Evolutionary conservation across 2,888 invertebrate species (phyloP).

Genomic region (Antheraea assamensis): DNA sequence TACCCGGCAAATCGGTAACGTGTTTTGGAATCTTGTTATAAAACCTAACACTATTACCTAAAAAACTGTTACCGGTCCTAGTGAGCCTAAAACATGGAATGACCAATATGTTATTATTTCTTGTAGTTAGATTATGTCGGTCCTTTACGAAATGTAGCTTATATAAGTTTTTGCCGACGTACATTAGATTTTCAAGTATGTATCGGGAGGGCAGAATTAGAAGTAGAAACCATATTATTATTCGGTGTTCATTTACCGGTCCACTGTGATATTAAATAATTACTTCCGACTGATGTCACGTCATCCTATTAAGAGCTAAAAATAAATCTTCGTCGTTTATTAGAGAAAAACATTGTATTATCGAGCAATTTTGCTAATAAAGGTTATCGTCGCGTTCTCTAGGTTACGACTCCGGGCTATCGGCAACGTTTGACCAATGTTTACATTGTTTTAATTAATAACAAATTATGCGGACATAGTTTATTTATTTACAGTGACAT

Average conservation of each 20-base stretch:
- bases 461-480: conserved; percentile 28
- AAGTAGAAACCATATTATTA: background rate
- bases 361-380: conserved; percentile 15
- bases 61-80: no score
- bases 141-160: no score
- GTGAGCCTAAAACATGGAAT: no score
- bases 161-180: no score
- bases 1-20: no score
- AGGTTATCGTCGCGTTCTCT: conserved; percentile 27
- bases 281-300: background rate
- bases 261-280: background rate
- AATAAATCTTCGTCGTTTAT: conserved; percentile 4
- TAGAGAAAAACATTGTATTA: conserved; percentile 11
- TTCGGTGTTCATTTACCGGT: background rate
- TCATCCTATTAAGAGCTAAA: background rate
- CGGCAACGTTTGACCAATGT: conserved; percentile 27
- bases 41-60: no score
- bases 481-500: conserved; percentile 6
- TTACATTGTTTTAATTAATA: conserved; percentile 38
- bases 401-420: conserved; percentile 27
- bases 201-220: no score
- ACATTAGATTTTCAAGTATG: no score
- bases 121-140: no score
- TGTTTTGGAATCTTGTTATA: no score
- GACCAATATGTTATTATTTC: no score